Evolutionary conservation across 2,113 vertebrate genomes (phyloP).

Genomic region (Aythya baeri): DNA sequence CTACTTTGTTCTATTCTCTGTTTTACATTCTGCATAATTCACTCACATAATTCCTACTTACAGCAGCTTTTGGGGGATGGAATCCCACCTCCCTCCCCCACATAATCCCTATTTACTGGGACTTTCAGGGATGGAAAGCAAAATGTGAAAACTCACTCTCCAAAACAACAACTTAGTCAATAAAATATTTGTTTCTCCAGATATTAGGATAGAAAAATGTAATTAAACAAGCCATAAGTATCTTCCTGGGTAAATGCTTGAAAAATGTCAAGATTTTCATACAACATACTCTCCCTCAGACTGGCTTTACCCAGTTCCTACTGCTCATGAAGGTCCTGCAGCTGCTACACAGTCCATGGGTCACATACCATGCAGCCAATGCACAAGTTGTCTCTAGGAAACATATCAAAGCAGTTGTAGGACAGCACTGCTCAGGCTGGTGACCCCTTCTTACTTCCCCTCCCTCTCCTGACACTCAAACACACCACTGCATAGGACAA

Average conservation of each 20-base stretch:
- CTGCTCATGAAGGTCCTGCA: neutral
- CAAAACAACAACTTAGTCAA: neutral
- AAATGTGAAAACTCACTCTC: neutral
- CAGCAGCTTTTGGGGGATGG: neutral
- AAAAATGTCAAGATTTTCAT: neutral
- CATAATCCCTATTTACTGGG: neutral
- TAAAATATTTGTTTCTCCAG: neutral
- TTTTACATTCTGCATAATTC: slow-evolving; percentile 12
- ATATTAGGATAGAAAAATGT: neutral
- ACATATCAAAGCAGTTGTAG: neutral
- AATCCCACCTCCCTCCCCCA: neutral
- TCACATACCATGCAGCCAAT: neutral
- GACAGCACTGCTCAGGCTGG: neutral
- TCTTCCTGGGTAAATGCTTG: neutral
- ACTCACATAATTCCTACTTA: neutral
- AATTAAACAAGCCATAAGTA: neutral
- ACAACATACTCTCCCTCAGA: neutral
- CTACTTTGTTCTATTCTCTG: neutral
- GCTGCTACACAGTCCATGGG: neutral
- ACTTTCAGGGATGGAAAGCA: neutral
- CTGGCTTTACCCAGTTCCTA: neutral
- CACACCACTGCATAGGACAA: rapidly evolving
- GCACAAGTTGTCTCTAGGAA: neutral
- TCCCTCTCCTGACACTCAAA: too few species aligned
- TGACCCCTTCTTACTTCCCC: neutral